Evolutionary conservation across 2,797 vertebrate genomes (phyloP), one percentile per base, ranked within the genome.

Genomic region (Presbytis comata): DNA sequence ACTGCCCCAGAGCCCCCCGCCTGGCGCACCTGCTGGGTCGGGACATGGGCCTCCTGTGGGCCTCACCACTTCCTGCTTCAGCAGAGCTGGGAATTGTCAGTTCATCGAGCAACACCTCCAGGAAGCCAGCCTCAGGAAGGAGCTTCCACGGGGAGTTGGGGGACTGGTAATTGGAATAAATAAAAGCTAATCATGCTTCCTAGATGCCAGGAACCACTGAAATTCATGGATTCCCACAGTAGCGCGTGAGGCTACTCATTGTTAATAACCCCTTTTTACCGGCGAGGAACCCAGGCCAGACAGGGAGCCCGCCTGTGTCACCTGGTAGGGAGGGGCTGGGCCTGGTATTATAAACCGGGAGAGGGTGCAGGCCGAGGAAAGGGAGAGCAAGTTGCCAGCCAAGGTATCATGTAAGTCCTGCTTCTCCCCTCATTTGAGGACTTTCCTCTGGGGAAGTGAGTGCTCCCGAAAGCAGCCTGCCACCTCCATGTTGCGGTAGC

Each of bases 201-300:
- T 28, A 1, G 33, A 10, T 13, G 24, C 13, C n/a, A 9, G 36
- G 6, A 19, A 22, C n/a, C 67, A 72, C 67, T 21, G 17, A 7
- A 39, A 36, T 16, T n/a, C 53, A 33, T 11, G 5, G 19, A 22
- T 19, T 72, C 53, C 46, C 46, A 41, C 16, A 48, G 53, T 19
- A 33, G 0, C 13, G 26, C 0, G 0, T 24, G 22, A 13, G 30
- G 30, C 6, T 1, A 0, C 30, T 19, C 6, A 13, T 0, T 17
- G 53, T 16, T 5, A 5, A 22, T 8, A 19, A 21, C 1, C 16
- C 39, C 22, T 1, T 55, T 41, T 21, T 10, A 33, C 19, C 21
- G 6, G 36, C 2, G 6, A 28, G 22, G 55, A 36, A 33, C 8
- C 17, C 13, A 17, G 80, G 26, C 7, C 41, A 57, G 30, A 19